Base-by-base conservation (phyloP, 2,888 invertebrate species). In the Sphaerophoria taeniata region DNA sequence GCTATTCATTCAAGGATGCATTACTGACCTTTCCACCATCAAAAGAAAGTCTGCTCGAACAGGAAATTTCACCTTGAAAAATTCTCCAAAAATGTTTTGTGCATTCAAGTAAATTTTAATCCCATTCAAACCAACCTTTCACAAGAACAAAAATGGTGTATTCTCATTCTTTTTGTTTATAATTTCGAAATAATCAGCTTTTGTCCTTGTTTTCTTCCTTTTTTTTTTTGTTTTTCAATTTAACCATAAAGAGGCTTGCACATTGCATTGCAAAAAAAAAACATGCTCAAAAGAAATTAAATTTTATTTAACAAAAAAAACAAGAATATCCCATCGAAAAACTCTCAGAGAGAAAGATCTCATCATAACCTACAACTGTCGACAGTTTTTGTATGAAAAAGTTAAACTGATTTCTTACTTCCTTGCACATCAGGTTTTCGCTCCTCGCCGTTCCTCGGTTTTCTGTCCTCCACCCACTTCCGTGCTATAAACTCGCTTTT, bases 331-430 rank as follows among this genome's bases (percentile, higher is more conserved):
- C 36, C 58, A 70, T 70, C 58, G 70, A 47, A 70, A 56, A 36
- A 36, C 11, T 14, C 33, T 3, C 6, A 5, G 14, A 45, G 12
- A 12, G n/a, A 11, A 12, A 70, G 58, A 56, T 60, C 49, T 36
- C 58, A 49, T 58, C 56, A 72, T 72, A 72, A 72, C 56, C 56
- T 47, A 72, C 47, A 60, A 49, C 49, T 72, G 60, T 60, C 60
- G 60, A 72, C 71, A 11, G 11, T 47, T 33, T 60, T 24, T 58
- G 36, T 11, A 51, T 45, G 24, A 24, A 53, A 53, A 73, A 73
- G 53, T 61, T 73, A 43, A 61, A 73, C 63, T 63, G 43, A 73
- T 73, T 73, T 73, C 61, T 61, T 73, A 61, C 63, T 73, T 53
- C 36, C 61, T 34, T 31, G 14, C 63, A 11, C 16, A 49, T 3